Evolutionary conservation across 2,888 invertebrate species (phyloP), one percentile per base, ranked within the genome.

Genomic region (Boloria euphrosyne): DNA sequence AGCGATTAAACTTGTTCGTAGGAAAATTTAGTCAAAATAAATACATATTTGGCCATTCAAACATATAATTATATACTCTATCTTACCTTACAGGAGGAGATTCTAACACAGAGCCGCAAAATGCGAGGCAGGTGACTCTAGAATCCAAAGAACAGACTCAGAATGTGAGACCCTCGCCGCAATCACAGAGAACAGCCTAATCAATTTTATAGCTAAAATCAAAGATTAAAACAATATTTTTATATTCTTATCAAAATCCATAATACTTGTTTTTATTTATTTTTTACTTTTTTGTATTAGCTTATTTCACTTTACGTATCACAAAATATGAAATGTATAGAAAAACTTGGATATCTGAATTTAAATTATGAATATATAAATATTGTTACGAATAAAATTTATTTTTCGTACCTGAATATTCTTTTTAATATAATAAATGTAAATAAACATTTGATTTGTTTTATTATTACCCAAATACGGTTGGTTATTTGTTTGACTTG

Each of bases 71-170:
- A 38, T 38, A 3, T 38, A 10, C 10, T 38, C 10, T 17, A 7
- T 6, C 27, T 47, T 65, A 53, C 13, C 65, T 67, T 62, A 60
- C 77, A 83, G 82, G 77, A 73, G 70, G 75, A 50, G 66, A 75
- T n/a, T 70, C 77, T 13, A 74, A 72, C 43, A 59, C 72, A 4
- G 78, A 80, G 3, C 67, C 79, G 51, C 75, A 76, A 16, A 59
- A 18, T 44, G 73, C 75, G 10, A 78, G 74, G 47, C 78, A 79
- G 66, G 73, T 77, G 5, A 72, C 75, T 22, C 73, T 72, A 53
- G 71, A 65, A 68, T 75, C 22, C 77, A 83, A 71, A 76, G 81
- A 73, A 66, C 72, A 75, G n/a, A 69, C 76, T 62, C 79, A 76
- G 49, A 78, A 72, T 62, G 67, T 47, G 16, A 71, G 78, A 22